These are phyloP conservation scores for Anticlea derivata DNA, from an alignment of 2,888 invertebrate genomes.

Conservation along the genomic window DNA sequence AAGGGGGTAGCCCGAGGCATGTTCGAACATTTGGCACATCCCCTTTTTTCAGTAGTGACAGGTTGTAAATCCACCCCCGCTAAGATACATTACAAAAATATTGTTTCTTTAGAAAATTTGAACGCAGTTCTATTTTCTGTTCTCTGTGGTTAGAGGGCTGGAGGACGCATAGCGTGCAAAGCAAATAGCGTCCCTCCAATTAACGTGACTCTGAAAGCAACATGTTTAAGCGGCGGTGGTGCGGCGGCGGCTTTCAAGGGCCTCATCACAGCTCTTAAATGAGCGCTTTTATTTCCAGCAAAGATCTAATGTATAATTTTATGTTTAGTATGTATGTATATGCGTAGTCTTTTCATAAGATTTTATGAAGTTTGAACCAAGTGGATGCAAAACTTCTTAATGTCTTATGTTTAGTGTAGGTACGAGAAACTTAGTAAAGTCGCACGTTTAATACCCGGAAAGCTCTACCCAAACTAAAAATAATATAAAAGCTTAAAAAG, in stretches of 20 bases:
- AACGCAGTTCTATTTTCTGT: slow-evolving; percentile 27
- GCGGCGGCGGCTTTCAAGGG: slow-evolving; percentile 67
- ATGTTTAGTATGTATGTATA: not conserved
- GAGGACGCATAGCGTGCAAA: slow-evolving; percentile 46
- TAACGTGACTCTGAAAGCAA: slow-evolving; percentile 67
- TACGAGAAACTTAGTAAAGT: no score
- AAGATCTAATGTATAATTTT: slow-evolving; percentile 54
- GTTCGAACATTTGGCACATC: no score
- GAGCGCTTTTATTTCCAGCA: slow-evolving; percentile 62
- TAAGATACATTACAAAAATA: no score
- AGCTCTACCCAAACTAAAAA: no score
- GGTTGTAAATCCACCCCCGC: no score
- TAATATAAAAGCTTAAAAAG: no score
- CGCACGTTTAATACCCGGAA: no score
- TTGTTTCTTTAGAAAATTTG: no score
- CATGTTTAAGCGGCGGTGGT: slow-evolving; percentile 55
- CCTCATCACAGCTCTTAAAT: slow-evolving; percentile 41
- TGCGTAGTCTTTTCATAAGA: not conserved
- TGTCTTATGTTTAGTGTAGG: no score
- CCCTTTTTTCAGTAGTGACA: no score
- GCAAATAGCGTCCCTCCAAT: slow-evolving; percentile 67
- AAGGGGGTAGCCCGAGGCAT: no score
- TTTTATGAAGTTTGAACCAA: not conserved
- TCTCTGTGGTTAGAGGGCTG: slow-evolving; percentile 35
- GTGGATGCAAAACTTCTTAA: no score